Evolutionary conservation across 2,113 vertebrate species (phyloP).

Genomic region (Panurus biarmicus): DNA sequence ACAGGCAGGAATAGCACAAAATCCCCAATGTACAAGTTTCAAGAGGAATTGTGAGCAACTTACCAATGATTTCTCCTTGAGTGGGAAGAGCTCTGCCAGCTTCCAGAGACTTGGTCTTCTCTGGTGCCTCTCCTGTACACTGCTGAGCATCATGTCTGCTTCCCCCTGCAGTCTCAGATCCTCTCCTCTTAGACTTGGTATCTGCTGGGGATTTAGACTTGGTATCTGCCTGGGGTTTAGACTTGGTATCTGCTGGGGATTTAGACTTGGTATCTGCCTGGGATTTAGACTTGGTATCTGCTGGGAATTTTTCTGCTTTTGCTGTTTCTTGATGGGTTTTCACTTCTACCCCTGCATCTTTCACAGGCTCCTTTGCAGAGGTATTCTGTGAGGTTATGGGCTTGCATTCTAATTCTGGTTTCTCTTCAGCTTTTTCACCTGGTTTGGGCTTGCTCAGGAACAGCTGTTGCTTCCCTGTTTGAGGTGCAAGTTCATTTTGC

Average conservation of each 20-base stretch:
- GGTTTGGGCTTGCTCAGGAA: not conserved
- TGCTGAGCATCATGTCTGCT: not conserved
- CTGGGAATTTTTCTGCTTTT: not conserved
- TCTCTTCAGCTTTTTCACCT: not conserved
- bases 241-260: not conserved
- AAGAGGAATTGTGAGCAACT: not conserved
- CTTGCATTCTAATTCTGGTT: not conserved
- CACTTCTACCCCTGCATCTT: not conserved
- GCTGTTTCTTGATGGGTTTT: not conserved
- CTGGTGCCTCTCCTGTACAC: not conserved
- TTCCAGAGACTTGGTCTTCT: not conserved
- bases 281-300: not conserved
- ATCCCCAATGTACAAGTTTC: not conserved
- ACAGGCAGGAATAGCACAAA: not conserved
- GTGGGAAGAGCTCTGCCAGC: not conserved
- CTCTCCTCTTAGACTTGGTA: not conserved
- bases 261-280: not conserved
- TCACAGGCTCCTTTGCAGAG: not conserved
- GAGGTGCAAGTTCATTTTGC: not conserved
- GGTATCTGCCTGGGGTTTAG: not conserved
- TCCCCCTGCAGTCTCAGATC: not conserved
- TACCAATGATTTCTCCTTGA: constrained; percentile 14
- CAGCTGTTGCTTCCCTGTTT: not conserved
- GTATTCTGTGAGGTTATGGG: not conserved
- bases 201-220: not conserved